Percentiles rank a stretch among this genome's conserved stretches.
phyloP scores from a whole-genome alignment of 2,888 invertebrate genomes.

The Orthosia gracilis region DNA sequence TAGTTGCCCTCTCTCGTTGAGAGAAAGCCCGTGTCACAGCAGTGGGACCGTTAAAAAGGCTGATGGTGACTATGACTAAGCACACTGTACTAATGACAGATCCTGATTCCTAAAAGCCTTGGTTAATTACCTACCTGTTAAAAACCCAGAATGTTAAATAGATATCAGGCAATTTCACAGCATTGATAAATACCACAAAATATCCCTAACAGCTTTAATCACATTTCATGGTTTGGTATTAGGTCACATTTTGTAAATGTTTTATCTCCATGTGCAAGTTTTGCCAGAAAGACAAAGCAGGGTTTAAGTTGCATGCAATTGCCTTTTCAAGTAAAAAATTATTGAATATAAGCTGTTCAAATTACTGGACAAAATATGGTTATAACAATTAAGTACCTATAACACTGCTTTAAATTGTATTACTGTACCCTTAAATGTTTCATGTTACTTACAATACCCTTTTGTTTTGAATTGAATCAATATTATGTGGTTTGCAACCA shows the following conservation, averaged over 20 bases:
- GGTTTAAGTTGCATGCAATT: neutral
- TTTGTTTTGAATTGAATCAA: neutral
- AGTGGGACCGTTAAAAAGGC: too few species aligned
- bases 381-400: neutral
- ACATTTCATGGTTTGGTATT: too few species aligned
- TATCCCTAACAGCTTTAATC: neutral
- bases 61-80: too few species aligned
- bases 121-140: neutral
- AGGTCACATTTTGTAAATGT: neutral
- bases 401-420: neutral
- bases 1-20: too few species aligned
- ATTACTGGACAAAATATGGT: neutral
- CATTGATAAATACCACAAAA: neutral
- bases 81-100: neutral
- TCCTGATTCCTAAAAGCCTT: too few species aligned
- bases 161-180: neutral
- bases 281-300: neutral
- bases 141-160: neutral
- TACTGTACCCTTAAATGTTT: neutral
- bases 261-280: conserved; percentile 26
- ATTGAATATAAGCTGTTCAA: neutral
- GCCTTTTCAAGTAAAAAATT: neutral
- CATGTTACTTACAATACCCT: neutral
- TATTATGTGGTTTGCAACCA: neutral
- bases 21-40: too few species aligned